Evolutionary conservation across 2,888 invertebrate genomes (phyloP).

Genomic region (Amiota minor): DNA sequence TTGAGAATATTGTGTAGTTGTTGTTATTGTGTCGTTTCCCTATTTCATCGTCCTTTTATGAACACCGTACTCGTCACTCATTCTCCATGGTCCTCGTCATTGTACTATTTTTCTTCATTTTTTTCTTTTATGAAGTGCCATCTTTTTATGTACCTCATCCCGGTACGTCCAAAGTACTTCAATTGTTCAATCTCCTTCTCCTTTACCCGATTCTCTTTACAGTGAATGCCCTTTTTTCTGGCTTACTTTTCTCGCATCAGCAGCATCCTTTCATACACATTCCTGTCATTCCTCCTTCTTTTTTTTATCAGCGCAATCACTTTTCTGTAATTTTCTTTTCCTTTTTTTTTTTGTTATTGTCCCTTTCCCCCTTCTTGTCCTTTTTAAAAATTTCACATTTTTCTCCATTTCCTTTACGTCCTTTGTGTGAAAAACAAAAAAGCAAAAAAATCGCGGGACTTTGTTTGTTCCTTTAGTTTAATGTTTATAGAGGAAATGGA

Average conservation of each 20-base stretch:
- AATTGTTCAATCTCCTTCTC: slow-evolving; percentile 38
- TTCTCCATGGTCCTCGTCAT: too few relatives aligned
- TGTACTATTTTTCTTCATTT: too few relatives aligned
- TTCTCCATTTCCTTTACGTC: slow-evolving; percentile 42
- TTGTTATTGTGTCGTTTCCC: neutral
- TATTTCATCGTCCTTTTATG: too few relatives aligned
- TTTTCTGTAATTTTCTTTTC: slow-evolving; percentile 27
- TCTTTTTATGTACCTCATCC: slow-evolving; percentile 45
- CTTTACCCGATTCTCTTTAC: neutral
- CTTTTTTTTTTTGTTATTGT: slow-evolving; percentile 28
- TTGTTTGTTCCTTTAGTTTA: too few relatives aligned
- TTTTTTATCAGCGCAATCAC: slow-evolving; percentile 30
- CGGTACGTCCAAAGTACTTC: slow-evolving; percentile 16
- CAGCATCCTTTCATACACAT: slow-evolving; percentile 5
- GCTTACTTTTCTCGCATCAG: slow-evolving; percentile 10
- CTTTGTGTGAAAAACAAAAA: slow-evolving; percentile 20
- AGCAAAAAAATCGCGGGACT: neutral
- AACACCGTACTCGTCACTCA: slow-evolving; percentile 42
- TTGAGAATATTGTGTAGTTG: neutral
- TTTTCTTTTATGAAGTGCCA: slow-evolving; percentile 61
- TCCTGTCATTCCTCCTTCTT: slow-evolving; percentile 11
- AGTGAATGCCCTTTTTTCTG: neutral
- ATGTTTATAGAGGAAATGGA: too few relatives aligned
- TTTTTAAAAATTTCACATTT: slow-evolving; percentile 36
- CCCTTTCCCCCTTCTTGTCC: slow-evolving; percentile 2